These are phyloP conservation scores for Labrus mixtus DNA, from an alignment of 2,113 vertebrate species.

Conservation along the genomic window DNA sequence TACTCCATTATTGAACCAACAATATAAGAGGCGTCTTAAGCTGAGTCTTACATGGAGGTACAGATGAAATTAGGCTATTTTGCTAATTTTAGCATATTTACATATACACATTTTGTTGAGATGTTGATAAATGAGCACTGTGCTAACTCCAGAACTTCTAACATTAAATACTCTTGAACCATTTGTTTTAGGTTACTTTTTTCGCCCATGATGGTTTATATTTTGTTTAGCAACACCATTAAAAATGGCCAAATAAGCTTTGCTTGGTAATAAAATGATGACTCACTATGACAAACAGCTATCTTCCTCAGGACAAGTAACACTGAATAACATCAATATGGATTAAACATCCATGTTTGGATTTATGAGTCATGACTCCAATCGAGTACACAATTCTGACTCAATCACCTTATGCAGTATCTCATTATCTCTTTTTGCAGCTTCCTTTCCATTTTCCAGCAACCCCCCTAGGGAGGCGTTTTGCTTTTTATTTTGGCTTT, in stretches of 20 bases:
- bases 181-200: neutral
- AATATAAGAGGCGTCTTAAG: too few species aligned
- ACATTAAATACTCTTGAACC: too few species aligned
- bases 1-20: too few species aligned
- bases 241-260: neutral
- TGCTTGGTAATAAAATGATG: neutral
- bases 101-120: too few species aligned
- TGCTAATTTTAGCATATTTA: too few species aligned
- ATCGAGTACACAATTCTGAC: neutral
- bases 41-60: too few species aligned
- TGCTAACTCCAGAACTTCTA: too few species aligned
- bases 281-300: neutral
- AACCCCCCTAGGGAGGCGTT: neutral
- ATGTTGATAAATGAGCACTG: too few species aligned
- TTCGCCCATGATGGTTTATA: neutral
- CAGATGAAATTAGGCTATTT: too few species aligned
- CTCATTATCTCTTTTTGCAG: neutral
- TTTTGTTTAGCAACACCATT: neutral
- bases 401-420: neutral
- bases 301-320: neutral
- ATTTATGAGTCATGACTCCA: neutral
- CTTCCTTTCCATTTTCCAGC: neutral
- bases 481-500: neutral
- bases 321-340: neutral
- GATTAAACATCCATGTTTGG: neutral